Percentiles rank a stretch among this genome's conserved stretches.
Conservation (phyloP, 1,140 invertebrate species). For the Euglossa dilemma region DNA sequence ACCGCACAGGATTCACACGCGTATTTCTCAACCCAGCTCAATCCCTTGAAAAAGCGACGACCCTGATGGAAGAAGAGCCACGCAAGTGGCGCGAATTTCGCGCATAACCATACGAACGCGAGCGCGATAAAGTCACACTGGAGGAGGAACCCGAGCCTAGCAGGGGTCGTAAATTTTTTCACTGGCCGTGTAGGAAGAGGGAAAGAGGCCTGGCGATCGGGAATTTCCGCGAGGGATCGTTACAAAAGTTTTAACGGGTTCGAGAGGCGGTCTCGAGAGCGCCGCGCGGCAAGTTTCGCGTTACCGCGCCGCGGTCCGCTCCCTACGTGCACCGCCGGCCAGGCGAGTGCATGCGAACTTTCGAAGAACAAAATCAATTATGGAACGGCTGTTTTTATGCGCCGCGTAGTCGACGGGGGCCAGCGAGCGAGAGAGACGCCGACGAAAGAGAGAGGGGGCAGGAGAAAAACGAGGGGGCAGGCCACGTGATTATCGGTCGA, state of each 20-base stretch:
- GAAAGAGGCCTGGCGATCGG: conserved; percentile 52
- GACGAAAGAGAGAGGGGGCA: conserved; percentile 15
- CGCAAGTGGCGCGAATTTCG: no score
- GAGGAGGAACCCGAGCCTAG: neutral
- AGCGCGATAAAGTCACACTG: conserved; percentile 2
- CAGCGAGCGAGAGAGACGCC: neutral
- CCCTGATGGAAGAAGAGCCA: no score
- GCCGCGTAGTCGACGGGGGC: conserved; percentile 43
- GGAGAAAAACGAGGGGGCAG: conserved; percentile 28
- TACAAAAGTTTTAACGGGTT: conserved; percentile 76
- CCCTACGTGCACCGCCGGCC: conserved; percentile 3
- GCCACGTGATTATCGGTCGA: conserved; percentile 65
- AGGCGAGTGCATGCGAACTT: conserved; percentile 73
- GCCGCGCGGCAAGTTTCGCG: conserved; percentile 66
- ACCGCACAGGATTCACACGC: no score
- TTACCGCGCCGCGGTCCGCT: conserved; percentile 44
- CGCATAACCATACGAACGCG: neutral
- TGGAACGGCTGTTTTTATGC: conserved; percentile 73
- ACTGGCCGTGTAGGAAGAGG: conserved; percentile 29
- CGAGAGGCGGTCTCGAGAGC: conserved; percentile 69
- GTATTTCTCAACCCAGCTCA: no score
- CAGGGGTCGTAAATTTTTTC: conserved; percentile 38
- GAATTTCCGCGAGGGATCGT: conserved; percentile 74
- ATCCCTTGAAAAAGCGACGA: no score
- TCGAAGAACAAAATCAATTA: conserved; percentile 78